Evolutionary conservation across 2,888 invertebrate species (phyloP), one percentile per base, ranked within the genome.

Genomic region (Lypha dubia): DNA sequence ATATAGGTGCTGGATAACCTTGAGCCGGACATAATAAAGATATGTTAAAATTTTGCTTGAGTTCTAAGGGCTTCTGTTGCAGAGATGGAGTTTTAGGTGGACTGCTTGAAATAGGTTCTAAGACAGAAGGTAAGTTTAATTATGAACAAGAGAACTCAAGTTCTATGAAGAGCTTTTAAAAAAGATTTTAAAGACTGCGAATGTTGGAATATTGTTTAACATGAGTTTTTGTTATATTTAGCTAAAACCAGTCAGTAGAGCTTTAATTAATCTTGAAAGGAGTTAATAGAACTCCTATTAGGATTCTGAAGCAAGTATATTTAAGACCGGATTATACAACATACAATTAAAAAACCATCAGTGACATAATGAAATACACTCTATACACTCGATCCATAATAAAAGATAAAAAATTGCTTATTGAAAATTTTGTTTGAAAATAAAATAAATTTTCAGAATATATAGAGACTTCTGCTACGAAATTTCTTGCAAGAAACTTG

Each of bases 1-100:
- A 94, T 88, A 93, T 92, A 88, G 95, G 95, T 88, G 95, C 94
- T 85, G 96, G 96, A 92, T 94, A 96, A 63, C 95, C 95, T 92
- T 96, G 96, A 41, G 96, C 95, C 77, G 95, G 95, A 92, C 96
- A 96, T 88, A 95, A 92, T 87, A 96, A 91, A 0, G 91, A 92
- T 51, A 92, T 88, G 8, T 89, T 84, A 49, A 87, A 86, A 3
- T 85, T 79, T 53, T 87, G 84, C 11, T 86, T 87, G 32, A 91
- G 73, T 35, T 91, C 90, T 60, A 91, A 86, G 9, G 92, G 92
- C 87, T 92, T 92, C 82, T 91, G 91, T 8, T 91, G 89, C 3
- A 92, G 85, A 1, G 89, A 88, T 6, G 94, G 93, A 79, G 93
- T 92, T 88, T 93, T 92, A 3, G 94, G 94, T 1, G 93, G 92